Base-by-base conservation (phyloP, 30 jellyfish, hydroid and myxozoan genomes). In the Cassiopea andromeda region DNA sequence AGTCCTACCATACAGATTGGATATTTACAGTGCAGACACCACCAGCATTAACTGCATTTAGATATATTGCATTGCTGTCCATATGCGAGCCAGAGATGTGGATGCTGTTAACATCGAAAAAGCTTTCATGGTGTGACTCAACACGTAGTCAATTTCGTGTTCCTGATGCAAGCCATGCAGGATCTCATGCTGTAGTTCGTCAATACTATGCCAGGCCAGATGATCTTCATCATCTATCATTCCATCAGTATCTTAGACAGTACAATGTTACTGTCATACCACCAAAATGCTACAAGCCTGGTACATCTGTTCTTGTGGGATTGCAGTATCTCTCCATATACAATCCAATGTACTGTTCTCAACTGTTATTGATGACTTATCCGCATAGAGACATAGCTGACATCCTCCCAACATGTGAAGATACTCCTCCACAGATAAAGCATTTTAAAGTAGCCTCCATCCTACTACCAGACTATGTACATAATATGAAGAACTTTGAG, bases 61-160 rank as follows among this genome's bases (percentile, higher is more conserved):
- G 19, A 48, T 60, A 57, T 80, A 79, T 66, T 54, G 1, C 44
- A 48, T 80, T 71, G 1, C 54, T 50, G 15, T 75, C 49, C 75
- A 50, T 78, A 1, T n/a, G 81, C 8, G 68, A 81, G 15, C 90
- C 90, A 27, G 90, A 60, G 17, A 81, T 81, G 81, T 81, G 90
- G 90, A 69, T 10, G 6, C 90, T 81, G 1, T 38, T 81, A 7
- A 19, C 90, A 12, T 60, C 67, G 0, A 78, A 38, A 14, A 48
- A 78, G 18, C 27, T 78, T 1, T 1, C 88, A 0, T 43, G 85
- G 73, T 49, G 44, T 14, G 59, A 27, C 64, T 79, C 69, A 0
- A 78, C 81, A 2, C 3, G 81, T 7, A 80, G 27, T 17, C 45
- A 80, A 8, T n/a, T 80, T 45, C 2, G 57, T 8, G 1, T 70